phyloP scores from a whole-genome alignment of 2,888 invertebrate genomes.

The Bugula neritina region DNA sequence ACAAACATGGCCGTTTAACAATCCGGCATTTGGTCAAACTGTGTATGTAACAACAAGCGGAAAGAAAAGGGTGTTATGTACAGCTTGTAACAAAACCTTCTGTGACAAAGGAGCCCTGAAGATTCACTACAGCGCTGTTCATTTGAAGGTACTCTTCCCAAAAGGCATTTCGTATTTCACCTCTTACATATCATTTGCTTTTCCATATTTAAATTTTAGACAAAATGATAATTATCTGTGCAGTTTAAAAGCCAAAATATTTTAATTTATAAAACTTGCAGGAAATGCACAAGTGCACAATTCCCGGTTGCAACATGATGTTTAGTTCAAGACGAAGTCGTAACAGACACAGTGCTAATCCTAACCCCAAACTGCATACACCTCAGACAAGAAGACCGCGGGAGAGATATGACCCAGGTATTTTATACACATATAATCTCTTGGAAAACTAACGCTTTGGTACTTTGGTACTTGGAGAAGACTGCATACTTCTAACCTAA shows the following conservation, averaged over 20 bases:
- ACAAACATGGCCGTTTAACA: slow-evolving; percentile 24
- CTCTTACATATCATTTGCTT: too few species aligned
- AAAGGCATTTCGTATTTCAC: too few species aligned
- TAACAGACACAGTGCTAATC: slow-evolving; percentile 94
- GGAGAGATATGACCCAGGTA: slow-evolving; percentile 52
- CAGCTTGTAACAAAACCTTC: slow-evolving; percentile 95
- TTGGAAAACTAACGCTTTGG: too few species aligned
- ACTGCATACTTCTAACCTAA: too few species aligned
- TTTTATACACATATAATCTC: too few species aligned
- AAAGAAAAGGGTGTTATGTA: slow-evolving; percentile 94
- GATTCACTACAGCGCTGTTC: slow-evolving; percentile 98
- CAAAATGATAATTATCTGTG: too few species aligned
- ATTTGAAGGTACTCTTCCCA: slow-evolving; percentile 52
- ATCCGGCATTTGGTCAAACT: slow-evolving; percentile 24
- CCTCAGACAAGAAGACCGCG: slow-evolving; percentile 79
- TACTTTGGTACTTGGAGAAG: too few species aligned
- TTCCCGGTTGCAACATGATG: slow-evolving; percentile 98
- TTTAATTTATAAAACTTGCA: too few species aligned
- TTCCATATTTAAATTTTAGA: too few species aligned
- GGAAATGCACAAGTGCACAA: slow-evolving; percentile 99
- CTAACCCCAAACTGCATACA: slow-evolving; percentile 94
- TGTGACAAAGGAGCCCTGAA: slow-evolving; percentile 99
- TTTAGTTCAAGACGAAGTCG: slow-evolving; percentile 91
- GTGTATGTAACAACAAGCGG: slow-evolving; percentile 42
- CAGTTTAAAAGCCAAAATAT: too few species aligned